Evolutionary conservation across 2,113 vertebrate genomes (phyloP), one percentile per base, ranked within the genome.

Genomic region (Callorhinus ursinus): DNA sequence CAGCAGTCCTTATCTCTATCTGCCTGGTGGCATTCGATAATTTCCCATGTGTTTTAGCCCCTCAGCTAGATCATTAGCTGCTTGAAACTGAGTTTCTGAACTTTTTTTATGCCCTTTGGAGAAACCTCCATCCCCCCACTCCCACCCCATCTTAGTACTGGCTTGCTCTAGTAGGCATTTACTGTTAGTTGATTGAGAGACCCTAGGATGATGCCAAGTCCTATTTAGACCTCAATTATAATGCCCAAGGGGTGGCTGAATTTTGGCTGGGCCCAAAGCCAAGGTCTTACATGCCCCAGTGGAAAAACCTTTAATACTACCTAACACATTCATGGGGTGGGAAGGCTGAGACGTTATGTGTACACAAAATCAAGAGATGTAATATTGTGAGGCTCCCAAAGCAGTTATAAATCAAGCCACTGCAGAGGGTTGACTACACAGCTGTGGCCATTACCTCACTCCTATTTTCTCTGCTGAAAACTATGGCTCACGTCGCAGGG

Each of bases 261-360:
- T 88, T 95, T 93, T 28, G 26, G 7, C 65, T 97, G 96, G 96
- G 63, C 61, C 28, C 90, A 91, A 74, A 81, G 69, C 87, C 95
- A 97, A 72, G 26, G 2, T 94, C 96, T 96, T 88, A 89, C 74
- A 82, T 71, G 65, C 77, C 87, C 57, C 63, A 51, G 76, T 81
- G 59, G 92, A 88, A 97, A 97, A 74, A 31, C 36, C 71, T 96
- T 97, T 93, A 90, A 80, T 89, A 84, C 46, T 53, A 95, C n/a
- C 63, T 94, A 94, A 84, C 61, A 96, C 71, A 31, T 53, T 85
- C 71, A 46, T 84, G 57, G 51, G 22, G 87, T 84, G 14, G 86
- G 46, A 94, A 96, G 82, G 33, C 89, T 55, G 51, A 90, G 92
- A 92, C 63, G 24, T 85, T 49, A 39, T 42, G 36, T 94, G 85